These are phyloP conservation scores for Andrena hattorfiana DNA, from an alignment of 2,888 invertebrate species.

Conservation along the genomic window DNA sequence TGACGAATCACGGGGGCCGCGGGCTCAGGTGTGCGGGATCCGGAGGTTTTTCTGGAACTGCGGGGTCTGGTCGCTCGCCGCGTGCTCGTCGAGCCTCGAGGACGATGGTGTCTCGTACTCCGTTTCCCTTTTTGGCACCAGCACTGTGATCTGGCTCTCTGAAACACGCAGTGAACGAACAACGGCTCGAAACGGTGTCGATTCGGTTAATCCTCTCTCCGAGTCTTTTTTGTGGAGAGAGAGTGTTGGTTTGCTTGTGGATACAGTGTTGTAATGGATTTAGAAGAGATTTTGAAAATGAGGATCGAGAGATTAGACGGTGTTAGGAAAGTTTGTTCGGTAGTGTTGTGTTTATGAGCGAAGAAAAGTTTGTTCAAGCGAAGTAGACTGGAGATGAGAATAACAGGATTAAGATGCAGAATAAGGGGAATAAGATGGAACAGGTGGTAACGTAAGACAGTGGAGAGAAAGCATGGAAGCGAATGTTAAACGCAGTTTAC, in stretches of 20 bases:
- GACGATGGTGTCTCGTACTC: conserved; percentile 38
- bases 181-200: not conserved
- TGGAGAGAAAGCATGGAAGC: not conserved
- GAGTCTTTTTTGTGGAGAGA: too few species aligned
- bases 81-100: conserved; percentile 43
- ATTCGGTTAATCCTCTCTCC: not conserved
- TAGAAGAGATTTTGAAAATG: too few species aligned
- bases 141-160: conserved; percentile 45
- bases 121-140: conserved; percentile 44
- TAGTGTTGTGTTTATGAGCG: too few species aligned
- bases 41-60: conserved; percentile 6
- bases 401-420: too few species aligned
- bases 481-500: not conserved
- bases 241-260: too few species aligned
- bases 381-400: too few species aligned
- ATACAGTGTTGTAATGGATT: too few species aligned
- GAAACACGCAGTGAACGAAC: conserved; percentile 36
- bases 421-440: not conserved
- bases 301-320: too few species aligned
- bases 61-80: conserved; percentile 48
- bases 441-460: not conserved
- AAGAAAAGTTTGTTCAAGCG: too few species aligned
- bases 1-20: too few species aligned
- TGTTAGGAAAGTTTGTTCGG: too few species aligned
- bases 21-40: conserved; percentile 35